These are phyloP conservation scores for Mercenaria mercenaria DNA, from an alignment of 1,140 invertebrate genomes.

Conservation along the genomic window DNA sequence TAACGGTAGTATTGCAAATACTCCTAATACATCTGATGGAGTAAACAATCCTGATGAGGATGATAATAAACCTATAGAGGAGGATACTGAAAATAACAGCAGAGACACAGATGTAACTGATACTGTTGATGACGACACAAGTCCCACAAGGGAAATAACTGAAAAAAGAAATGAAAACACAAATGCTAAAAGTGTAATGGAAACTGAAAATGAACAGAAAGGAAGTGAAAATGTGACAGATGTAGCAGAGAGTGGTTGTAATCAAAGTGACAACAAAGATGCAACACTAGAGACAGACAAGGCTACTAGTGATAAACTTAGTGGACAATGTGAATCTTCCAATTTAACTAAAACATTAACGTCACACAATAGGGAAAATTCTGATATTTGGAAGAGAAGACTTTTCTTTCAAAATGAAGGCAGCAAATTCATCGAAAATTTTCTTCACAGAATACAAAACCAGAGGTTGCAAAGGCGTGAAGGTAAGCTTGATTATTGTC, in stretches of 20 bases:
- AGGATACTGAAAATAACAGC: background rate
- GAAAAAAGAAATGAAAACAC: no score
- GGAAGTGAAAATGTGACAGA: no score
- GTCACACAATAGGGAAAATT: background rate
- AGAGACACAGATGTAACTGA: background rate
- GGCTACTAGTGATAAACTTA: background rate
- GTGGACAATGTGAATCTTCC: background rate
- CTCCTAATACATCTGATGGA: background rate
- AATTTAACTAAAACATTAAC: background rate
- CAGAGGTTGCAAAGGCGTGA: constrained; percentile 34
- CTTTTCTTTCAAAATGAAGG: constrained; percentile 64
- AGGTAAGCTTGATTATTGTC: constrained; percentile 57
- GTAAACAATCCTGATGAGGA: background rate
- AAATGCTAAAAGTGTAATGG: background rate
- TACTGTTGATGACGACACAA: background rate
- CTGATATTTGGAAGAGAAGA: constrained; percentile 32
- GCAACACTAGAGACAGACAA: background rate
- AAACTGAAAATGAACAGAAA: no score
- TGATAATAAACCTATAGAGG: background rate
- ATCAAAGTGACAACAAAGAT: no score
- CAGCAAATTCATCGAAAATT: constrained; percentile 63
- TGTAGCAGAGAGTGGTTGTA: no score
- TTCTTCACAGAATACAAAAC: constrained; percentile 57
- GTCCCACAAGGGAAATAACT: background rate
- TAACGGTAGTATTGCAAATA: background rate